phyloP scores from a whole-genome alignment of 53 echinoderm and acorn worm genomes.

The Antedon mediterranea region DNA sequence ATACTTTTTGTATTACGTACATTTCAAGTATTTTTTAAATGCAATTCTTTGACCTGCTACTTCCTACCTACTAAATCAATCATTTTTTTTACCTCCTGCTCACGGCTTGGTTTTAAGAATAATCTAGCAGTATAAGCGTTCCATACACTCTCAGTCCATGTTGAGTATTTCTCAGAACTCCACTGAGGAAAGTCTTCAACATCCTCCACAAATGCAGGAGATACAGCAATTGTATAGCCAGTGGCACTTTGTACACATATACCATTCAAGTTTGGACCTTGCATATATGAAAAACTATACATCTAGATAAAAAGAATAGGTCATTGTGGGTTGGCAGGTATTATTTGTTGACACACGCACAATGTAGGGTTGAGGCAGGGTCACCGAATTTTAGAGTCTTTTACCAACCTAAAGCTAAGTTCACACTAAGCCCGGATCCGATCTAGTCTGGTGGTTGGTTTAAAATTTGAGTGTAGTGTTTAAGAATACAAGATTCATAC shows the following conservation, averaged over 20 bases:
- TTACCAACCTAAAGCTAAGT: too few relatives aligned
- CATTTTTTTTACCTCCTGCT: slow-evolving; percentile 97
- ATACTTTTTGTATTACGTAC: too few relatives aligned
- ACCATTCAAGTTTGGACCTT: slow-evolving; percentile 32
- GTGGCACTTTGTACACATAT: slow-evolving; percentile 55
- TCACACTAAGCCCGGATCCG: too few relatives aligned
- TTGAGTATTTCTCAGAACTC: slow-evolving; percentile 73
- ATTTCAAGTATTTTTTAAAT: too few relatives aligned
- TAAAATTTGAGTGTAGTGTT: too few relatives aligned
- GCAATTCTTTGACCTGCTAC: not conserved
- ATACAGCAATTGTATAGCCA: slow-evolving; percentile 31
- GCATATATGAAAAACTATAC: slow-evolving; percentile 23
- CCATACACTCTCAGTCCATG: slow-evolving; percentile 96
- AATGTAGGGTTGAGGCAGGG: not conserved
- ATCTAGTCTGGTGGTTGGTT: too few relatives aligned
- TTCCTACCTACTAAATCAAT: too few relatives aligned
- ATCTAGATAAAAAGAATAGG: slow-evolving; percentile 24
- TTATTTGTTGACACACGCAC: not conserved
- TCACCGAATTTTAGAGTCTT: too few relatives aligned
- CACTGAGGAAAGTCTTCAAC: slow-evolving; percentile 35
- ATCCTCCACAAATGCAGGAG: slow-evolving; percentile 55
- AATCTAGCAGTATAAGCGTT: slow-evolving; percentile 23
- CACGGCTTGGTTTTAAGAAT: slow-evolving; percentile 63
- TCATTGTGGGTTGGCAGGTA: too few relatives aligned
- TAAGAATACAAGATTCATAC: too few relatives aligned